These are phyloP conservation scores for Argyresthia goedartella DNA, from an alignment of 2,888 invertebrate genomes.

Conservation along the genomic window DNA sequence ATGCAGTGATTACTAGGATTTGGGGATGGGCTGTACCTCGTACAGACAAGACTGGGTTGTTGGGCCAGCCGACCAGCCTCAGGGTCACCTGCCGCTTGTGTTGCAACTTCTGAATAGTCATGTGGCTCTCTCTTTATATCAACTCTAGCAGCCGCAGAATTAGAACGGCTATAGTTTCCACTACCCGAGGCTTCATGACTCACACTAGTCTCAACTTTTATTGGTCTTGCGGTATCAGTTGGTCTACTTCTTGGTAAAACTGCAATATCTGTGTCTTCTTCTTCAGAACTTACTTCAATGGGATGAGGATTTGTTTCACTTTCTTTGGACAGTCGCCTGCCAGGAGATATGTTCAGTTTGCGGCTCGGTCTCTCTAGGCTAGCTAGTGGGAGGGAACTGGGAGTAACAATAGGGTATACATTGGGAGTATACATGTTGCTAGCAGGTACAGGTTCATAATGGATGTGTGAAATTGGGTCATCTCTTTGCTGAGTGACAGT, in stretches of 20 bases:
- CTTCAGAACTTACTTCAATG: conserved; percentile 64
- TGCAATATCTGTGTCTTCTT: conserved; percentile 40
- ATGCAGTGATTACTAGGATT: conserved; percentile 4
- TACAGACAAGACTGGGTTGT: neutral
- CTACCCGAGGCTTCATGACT: conserved; percentile 12
- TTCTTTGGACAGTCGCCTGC: conserved; percentile 51
- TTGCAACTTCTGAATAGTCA: conserved; percentile 20
- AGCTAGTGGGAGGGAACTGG: conserved; percentile 18
- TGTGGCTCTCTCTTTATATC: conserved; percentile 42
- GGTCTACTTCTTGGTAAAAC: conserved; percentile 34
- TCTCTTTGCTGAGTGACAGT: conserved; percentile 19
- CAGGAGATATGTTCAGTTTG: conserved; percentile 54
- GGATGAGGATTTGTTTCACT: conserved; percentile 36
- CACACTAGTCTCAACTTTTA: conserved; percentile 10
- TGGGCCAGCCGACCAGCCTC: conserved; percentile 11
- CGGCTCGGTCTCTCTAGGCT: conserved; percentile 54
- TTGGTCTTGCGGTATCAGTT: conserved; percentile 25
- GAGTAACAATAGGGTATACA: conserved; percentile 7
- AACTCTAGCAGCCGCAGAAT: conserved; percentile 17
- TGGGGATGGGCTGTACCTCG: neutral
- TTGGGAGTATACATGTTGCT: conserved; percentile 9
- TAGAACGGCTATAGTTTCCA: conserved; percentile 14
- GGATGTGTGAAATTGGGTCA: neutral
- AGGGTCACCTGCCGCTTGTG: conserved; percentile 18
- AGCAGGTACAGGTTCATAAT: conserved; percentile 9